These are phyloP conservation scores for Drosophila takahashii DNA, from an alignment of 1,140 invertebrate species.

Conservation along the genomic window DNA sequence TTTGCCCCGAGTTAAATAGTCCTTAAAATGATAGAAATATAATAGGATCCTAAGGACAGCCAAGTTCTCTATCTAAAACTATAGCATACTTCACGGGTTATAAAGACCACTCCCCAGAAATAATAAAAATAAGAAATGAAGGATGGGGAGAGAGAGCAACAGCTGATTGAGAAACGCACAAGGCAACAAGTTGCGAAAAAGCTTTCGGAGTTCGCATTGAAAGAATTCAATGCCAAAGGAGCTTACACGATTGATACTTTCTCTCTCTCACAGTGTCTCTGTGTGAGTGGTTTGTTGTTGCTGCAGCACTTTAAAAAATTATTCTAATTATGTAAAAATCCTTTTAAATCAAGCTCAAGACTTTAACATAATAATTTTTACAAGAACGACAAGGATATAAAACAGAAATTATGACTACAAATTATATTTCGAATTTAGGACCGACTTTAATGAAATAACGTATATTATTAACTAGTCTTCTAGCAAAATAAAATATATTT, in stretches of 20 bases:
- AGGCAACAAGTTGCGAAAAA: constrained; percentile 83
- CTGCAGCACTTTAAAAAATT: neutral
- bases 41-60: neutral
- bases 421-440: too few species aligned
- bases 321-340: too few species aligned
- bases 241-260: constrained; percentile 25
- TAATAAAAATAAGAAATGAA: neutral
- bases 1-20: constrained; percentile 17
- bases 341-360: too few species aligned
- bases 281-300: neutral
- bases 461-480: too few species aligned
- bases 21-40: neutral
- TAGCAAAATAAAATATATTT: too few species aligned
- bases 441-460: too few species aligned
- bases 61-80: neutral
- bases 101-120: constrained; percentile 15
- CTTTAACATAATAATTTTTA: too few species aligned
- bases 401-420: too few species aligned
- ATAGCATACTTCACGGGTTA: neutral
- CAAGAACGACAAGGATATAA: too few species aligned
- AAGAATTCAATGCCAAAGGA: constrained; percentile 70
- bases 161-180: constrained; percentile 60
- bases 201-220: constrained; percentile 70
- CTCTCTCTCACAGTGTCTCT: neutral
- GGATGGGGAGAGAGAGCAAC: constrained; percentile 43